Percentiles rank a stretch among this genome's conserved stretches.
These are phyloP conservation scores for Platerodrilus igneus DNA, from an alignment of 2,888 invertebrate genomes.

Conservation along the genomic window DNA sequence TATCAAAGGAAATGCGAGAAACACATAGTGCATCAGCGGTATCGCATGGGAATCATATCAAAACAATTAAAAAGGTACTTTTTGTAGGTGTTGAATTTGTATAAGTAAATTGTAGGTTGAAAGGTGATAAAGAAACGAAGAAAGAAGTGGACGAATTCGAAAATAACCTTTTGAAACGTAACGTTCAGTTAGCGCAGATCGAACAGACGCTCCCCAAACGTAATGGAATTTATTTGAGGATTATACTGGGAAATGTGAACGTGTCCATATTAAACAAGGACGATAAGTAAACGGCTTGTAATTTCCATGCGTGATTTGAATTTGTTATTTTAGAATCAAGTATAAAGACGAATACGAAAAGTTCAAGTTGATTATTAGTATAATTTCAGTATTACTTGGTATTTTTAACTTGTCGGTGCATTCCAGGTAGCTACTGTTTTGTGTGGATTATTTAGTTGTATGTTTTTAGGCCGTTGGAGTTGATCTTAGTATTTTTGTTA, in stretches of 20 bases:
- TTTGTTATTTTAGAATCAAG: constrained; percentile 57
- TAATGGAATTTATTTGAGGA: constrained; percentile 86
- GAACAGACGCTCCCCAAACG: constrained; percentile 90
- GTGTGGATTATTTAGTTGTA: too few relatives aligned
- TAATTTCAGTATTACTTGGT: constrained; percentile 68
- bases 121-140: constrained; percentile 49
- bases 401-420: too few relatives aligned
- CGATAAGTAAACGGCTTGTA: constrained; percentile 88
- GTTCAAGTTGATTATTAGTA: constrained; percentile 93
- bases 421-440: too few relatives aligned
- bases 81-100: constrained; percentile 1
- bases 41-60: constrained; percentile 78
- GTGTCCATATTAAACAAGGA: constrained; percentile 95
- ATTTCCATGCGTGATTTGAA: too few relatives aligned
- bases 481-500: constrained; percentile 86
- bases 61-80: constrained; percentile 73
- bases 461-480: constrained; percentile 70
- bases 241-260: constrained; percentile 96
- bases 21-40: constrained; percentile 86
- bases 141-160: constrained; percentile 62
- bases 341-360: constrained; percentile 99
- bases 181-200: constrained; percentile 83
- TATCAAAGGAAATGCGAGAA: constrained; percentile 83
- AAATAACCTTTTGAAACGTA: constrained; percentile 75
- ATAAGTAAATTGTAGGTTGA: constrained; percentile 39